Conservation (phyloP, 92 coral and sea anemone genomes). For the Epizoanthus ramosus region DNA sequence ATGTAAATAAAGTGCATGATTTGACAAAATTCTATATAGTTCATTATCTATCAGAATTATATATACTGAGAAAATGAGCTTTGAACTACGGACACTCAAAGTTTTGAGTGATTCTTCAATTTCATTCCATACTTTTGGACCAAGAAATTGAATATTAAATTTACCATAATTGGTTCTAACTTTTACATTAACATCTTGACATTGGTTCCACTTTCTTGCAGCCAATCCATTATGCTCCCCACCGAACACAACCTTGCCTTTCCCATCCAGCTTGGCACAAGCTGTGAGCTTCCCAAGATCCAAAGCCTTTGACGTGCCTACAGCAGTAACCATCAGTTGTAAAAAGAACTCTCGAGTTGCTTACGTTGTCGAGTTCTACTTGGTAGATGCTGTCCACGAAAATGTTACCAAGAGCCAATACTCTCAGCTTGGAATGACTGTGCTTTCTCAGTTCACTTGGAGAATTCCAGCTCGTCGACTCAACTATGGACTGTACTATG, state of each 20-base stretch:
- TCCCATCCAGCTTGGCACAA: conserved; percentile 46
- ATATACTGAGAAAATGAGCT: no score
- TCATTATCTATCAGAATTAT: no score
- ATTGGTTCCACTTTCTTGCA: conserved; percentile 17
- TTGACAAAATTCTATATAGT: no score
- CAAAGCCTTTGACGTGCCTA: conserved; percentile 40
- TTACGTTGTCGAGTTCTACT: conserved; percentile 45
- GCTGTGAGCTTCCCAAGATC: conserved; percentile 52
- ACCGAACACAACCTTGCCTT: conserved; percentile 62
- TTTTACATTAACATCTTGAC: no score
- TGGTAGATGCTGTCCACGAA: conserved; percentile 39
- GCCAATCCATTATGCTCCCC: conserved; percentile 67
- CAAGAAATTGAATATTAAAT: no score
- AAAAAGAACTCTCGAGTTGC: neutral
- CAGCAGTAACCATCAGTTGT: conserved; percentile 46
- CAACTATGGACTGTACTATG: conserved; percentile 65
- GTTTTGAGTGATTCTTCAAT: no score
- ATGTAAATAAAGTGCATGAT: no score
- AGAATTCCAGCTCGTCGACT: conserved; percentile 51
- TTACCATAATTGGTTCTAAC: no score
- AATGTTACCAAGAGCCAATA: neutral
- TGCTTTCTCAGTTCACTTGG: conserved; percentile 6
- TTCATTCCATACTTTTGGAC: no score
- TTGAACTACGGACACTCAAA: no score
- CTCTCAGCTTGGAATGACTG: conserved; percentile 29